These are phyloP conservation scores for Notarius quadriscutis DNA, from an alignment of 2,113 vertebrate species.

Conservation along the genomic window DNA sequence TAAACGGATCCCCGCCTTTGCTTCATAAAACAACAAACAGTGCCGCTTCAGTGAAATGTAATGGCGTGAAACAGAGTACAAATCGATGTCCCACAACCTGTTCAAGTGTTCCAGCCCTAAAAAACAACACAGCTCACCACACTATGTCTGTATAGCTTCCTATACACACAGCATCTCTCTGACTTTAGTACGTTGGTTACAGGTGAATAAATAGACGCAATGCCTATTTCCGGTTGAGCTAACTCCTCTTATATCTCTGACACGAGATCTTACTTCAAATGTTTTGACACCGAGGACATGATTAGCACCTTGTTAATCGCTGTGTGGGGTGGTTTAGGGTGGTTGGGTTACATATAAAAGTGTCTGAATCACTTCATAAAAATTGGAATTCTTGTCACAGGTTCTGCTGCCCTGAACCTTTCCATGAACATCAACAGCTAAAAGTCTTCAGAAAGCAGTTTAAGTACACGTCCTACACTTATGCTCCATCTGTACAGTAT, in stretches of 20 bases:
- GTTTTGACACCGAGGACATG: constrained; percentile 63
- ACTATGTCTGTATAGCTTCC: no score
- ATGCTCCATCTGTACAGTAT: no score
- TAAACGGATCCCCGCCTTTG: constrained; percentile 66
- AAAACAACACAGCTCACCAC: neutral
- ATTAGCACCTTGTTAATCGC: constrained; percentile 68
- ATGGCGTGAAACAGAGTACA: constrained; percentile 28
- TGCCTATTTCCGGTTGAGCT: constrained; percentile 57
- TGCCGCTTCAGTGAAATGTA: neutral
- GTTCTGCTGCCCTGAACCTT: no score
- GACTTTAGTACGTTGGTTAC: no score
- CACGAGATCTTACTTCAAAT: constrained; percentile 63
- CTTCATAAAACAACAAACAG: constrained; percentile 64
- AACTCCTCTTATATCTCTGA: constrained; percentile 43
- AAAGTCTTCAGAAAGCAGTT: no score
- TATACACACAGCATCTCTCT: neutral
- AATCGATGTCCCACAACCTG: neutral
- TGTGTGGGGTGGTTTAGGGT: neutral
- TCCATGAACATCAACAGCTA: no score
- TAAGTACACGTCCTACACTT: no score
- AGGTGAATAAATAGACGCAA: neutral
- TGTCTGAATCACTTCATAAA: no score
- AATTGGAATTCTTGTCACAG: no score
- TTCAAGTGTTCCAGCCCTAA: neutral
- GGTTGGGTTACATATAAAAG: no score